A percentile compares a stretch with the other conserved stretches of the same genome.
phyloP scores from a whole-genome alignment of 2,888 invertebrate genomes.

The Lobophora halterata region DNA sequence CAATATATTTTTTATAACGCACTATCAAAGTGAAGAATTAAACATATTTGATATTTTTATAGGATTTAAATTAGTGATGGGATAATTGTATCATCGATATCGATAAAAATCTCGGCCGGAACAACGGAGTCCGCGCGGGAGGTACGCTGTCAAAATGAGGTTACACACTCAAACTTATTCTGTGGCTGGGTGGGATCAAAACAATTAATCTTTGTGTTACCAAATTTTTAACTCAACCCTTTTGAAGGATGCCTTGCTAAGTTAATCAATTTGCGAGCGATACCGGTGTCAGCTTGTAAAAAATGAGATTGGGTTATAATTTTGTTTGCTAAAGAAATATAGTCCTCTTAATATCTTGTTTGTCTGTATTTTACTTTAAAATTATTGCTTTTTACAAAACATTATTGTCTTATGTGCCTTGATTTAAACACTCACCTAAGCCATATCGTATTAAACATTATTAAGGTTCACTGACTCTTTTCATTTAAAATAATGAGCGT shows the following conservation, averaged over 20 bases:
- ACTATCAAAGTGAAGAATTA: no score
- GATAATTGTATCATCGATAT: conserved; percentile 32
- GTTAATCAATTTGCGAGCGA: conserved; percentile 69
- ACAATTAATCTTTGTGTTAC: conserved; percentile 72
- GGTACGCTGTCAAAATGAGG: conserved; percentile 36
- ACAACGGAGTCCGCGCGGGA: conserved; percentile 33
- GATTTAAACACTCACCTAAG: no score
- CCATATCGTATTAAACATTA: no score
- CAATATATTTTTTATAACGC: no score
- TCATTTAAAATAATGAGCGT: conserved; percentile 24
- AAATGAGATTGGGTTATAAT: conserved; percentile 40
- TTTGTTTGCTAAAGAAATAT: conserved; percentile 38
- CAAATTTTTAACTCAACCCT: conserved; percentile 57
- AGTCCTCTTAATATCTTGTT: conserved; percentile 10
- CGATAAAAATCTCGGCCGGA: conserved; percentile 34
- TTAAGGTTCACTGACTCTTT: conserved; percentile 28
- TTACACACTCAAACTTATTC: conserved; percentile 7
- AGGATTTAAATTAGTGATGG: conserved; percentile 32
- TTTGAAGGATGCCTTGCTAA: conserved; percentile 47
- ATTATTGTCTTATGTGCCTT: no score
- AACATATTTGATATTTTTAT: no score
- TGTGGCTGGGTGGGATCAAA: conserved; percentile 56
- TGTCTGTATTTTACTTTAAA: no score
- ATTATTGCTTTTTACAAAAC: no score
- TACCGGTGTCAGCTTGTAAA: conserved; percentile 42